Evolutionary conservation across 1,140 invertebrate species (phyloP), one percentile per base, ranked within the genome.

Genomic region (Frieseomelitta varia): DNA sequence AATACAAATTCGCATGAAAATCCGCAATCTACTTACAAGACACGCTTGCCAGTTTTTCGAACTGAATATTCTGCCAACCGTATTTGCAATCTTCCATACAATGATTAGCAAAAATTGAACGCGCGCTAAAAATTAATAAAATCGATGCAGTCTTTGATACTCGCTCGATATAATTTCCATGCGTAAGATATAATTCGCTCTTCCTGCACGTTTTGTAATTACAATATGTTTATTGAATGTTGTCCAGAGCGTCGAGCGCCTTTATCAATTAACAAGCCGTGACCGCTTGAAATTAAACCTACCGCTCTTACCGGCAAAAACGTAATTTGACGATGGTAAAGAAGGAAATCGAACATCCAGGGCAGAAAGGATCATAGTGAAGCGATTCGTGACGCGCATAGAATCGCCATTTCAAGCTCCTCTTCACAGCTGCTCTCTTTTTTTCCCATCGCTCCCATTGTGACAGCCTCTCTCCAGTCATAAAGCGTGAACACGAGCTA

Each of bases 371-470:
- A 79, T 83, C 68, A 81, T 74, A 72, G 79, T 51, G 47, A 30
- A 77, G 79, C 30, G 71, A 85, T 76, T 86, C 72, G 73, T 87
- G 87, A 91, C 86, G 89, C 84, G 88, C 85, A 88, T 81, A 86
- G 86, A 92, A 92, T 92, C 90, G 91, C 90, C 90, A 93, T 92
- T 93, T 90, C 90, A 92, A 90, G 90, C 87, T 85, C 75, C 87
- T 85, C 83, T 75, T 87, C 85, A 79, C 80, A 88, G 84, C 85
- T 87, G 84, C 71, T 79, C 86, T 79, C 85, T 85, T 91, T 91
- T 87, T 90, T 89, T 89, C 81, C 68, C 76, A 79, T 65, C 65
- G 47, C 69, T 69, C 39, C 68, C 61, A 87, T 87, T 87, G 73
- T 86, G 79, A 69, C 68, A 82, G 71, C 58, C 65, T 85, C 56